Evolutionary conservation across 2,797 vertebrate genomes (phyloP).

Genomic region (Protosalanx chinensis): DNA sequence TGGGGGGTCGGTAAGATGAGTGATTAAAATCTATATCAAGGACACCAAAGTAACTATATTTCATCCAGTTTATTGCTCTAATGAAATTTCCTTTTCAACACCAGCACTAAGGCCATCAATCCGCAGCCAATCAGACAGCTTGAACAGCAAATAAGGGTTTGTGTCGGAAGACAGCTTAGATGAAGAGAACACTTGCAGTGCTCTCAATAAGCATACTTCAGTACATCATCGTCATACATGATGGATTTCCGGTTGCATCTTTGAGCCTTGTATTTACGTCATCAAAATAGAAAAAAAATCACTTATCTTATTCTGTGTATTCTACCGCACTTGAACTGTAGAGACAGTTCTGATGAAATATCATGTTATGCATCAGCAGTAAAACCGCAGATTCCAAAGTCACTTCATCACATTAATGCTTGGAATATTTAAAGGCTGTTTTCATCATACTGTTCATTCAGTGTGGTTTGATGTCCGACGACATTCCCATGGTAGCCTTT

Average conservation of each 20-base stretch:
- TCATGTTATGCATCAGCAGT: neutral
- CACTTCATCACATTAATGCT: neutral
- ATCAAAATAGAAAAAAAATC: neutral
- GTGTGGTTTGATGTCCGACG: neutral
- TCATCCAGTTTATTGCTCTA: neutral
- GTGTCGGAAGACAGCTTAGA: conserved; percentile 8
- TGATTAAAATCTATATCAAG: neutral
- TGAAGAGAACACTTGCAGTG: neutral
- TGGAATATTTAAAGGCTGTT: neutral
- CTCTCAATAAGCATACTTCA: neutral
- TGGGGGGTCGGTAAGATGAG: neutral
- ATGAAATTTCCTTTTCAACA: conserved; percentile 3
- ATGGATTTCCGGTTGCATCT: neutral
- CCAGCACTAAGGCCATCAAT: no score
- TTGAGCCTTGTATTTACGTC: neutral
- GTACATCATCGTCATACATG: conserved; percentile 7
- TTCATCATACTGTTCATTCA: neutral
- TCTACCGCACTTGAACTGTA: neutral
- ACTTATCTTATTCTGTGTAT: conserved; percentile 2
- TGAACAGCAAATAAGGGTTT: neutral
- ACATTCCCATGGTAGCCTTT: neutral
- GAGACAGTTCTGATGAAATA: neutral
- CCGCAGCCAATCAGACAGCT: neutral
- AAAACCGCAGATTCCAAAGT: neutral
- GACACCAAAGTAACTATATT: neutral